Conservation (phyloP, 2,113 vertebrate genomes). For the Heterochromis multidens region DNA sequence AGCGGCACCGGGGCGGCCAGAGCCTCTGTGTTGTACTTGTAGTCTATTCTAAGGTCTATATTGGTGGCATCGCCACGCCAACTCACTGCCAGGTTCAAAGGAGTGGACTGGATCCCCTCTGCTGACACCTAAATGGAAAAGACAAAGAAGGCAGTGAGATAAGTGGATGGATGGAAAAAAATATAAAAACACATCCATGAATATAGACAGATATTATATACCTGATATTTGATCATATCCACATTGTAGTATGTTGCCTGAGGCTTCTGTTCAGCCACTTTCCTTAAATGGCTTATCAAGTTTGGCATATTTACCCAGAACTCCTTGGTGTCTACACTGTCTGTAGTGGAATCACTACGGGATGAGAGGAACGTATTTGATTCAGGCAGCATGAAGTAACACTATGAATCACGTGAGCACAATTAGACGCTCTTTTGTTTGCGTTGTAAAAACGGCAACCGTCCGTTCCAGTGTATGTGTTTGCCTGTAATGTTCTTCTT, state of each 20-base stretch:
- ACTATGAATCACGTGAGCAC: background rate
- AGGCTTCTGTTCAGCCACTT: conserved; percentile 96
- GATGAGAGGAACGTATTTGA: background rate
- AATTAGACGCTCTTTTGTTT: background rate
- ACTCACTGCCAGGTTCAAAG: conserved; percentile 93
- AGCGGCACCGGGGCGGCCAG: conserved; percentile 87
- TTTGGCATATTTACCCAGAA: conserved; percentile 99
- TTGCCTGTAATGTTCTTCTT: conserved; percentile 27
- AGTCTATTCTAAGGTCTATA: conserved; percentile 96
- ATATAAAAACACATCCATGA: background rate
- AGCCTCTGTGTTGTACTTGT: conserved; percentile 94
- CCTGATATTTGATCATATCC: conserved; percentile 99
- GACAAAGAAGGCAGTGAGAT: background rate
- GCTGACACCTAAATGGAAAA: conserved; percentile 82
- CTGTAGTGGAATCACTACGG: conserved; percentile 81
- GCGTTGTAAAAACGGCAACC: background rate
- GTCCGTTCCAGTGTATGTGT: background rate
- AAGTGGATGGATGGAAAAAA: background rate
- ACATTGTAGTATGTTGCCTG: conserved; percentile 98
- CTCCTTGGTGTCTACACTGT: conserved; percentile 82
- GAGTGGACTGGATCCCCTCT: conserved; percentile 94
- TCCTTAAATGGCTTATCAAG: conserved; percentile 93
- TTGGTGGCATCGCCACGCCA: conserved; percentile 89
- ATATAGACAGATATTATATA: conserved; percentile 32
- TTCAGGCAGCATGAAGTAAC: background rate